Evolutionary conservation across 2,797 vertebrate genomes (phyloP), one percentile per base, ranked within the genome.

Genomic region (Syndactyla subalaris): DNA sequence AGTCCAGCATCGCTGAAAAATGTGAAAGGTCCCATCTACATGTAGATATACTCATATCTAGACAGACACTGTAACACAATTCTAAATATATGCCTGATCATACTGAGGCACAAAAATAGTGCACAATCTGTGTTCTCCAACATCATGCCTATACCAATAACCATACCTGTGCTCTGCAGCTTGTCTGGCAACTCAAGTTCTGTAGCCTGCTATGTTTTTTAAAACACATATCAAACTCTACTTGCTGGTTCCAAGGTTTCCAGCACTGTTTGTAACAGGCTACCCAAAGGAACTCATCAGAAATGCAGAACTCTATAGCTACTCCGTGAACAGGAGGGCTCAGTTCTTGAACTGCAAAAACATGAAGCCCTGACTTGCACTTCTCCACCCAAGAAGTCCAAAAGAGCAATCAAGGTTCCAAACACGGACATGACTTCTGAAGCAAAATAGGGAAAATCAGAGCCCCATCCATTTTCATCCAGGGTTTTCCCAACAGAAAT

Each of bases 321-420:
- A 32, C 7, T 22, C 12, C 39, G n/a, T 2, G 3, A 84, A 54
- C 7, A 41, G 4, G 1, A 7, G 2, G 1, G 0, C 9, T 52
- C 14, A 29, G 51, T 30, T 52, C 27, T 52, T 30, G 26, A 52
- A 52, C 29, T 52, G 13, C 34, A 72, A 7, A 41, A 75, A 36
- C 41, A 72, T 0, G 1, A 89, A 75, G 32, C 38, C n/a, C 32
- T 68, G 61, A 41, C 34, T 61, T 11, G 2, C 29, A 26, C n/a
- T 71, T 34, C 48, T 55, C 27, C 27, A 78, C 16, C 18, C 45
- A 85, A 13, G 9, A 20, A 65, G 52, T 21, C 36, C n/a, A 63
- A 78, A 81, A 67, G 0, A 55, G 6, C 6, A 59, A 46, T 29
- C 21, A 54, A 71, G 8, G 5, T 11, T 80, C 39, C 79, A 73